phyloP scores from a whole-genome alignment of 53 echinoderm and acorn worm species.

The Zoroaster sp. region DNA sequence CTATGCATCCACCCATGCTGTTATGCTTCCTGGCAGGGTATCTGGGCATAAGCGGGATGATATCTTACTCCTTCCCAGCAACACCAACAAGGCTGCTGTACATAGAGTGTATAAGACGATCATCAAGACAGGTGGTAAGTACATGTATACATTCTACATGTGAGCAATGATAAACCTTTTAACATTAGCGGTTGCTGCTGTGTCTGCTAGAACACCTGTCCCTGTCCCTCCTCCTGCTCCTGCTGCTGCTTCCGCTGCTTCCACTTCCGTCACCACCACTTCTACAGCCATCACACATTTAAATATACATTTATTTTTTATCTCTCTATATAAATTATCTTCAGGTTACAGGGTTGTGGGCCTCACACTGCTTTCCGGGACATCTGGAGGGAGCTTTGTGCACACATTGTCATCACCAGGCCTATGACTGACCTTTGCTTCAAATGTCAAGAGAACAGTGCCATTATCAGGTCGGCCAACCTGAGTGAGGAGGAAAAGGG shows the following conservation, averaged over 20 bases:
- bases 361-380: background rate
- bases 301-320: background rate
- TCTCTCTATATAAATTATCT: too few species aligned
- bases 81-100: constrained; percentile 26
- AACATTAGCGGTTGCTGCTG: too few species aligned
- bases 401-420: background rate
- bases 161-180: background rate
- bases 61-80: constrained; percentile 13
- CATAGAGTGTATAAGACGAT: constrained; percentile 27
- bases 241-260: too few species aligned
- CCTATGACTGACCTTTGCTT: constrained; percentile 15
- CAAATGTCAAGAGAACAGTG: constrained; percentile 8
- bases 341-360: background rate
- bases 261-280: too few species aligned
- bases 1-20: constrained; percentile 19
- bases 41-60: constrained; percentile 33
- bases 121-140: constrained; percentile 6
- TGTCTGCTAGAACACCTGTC: too few species aligned
- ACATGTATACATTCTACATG: background rate
- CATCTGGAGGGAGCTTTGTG: constrained; percentile 11
- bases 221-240: too few species aligned
- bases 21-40: constrained; percentile 22
- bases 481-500: constrained; percentile 4
- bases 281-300: background rate
- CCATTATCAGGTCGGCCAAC: constrained; percentile 10